Evolutionary conservation across 1,140 invertebrate species (phyloP), one percentile per base, ranked within the genome.

Genomic region (Drosophila oshimai): DNA sequence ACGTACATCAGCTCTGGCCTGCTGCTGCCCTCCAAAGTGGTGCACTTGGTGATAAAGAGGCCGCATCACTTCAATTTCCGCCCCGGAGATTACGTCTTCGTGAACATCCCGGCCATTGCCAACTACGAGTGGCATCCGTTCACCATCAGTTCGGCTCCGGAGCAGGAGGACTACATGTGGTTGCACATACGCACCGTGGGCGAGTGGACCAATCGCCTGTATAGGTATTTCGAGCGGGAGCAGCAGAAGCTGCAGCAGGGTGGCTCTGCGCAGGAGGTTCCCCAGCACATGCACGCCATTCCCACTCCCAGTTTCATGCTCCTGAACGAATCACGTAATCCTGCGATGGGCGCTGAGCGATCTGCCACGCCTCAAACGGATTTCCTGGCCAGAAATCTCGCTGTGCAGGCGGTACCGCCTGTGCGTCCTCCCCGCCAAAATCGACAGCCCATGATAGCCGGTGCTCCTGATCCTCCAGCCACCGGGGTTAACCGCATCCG

Each of bases 51-150:
- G 2, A 97, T 99, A 47, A 95, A 96, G 72, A 92, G 96, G 28
- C 97, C 98, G 1, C 92, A 93, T 0, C 94, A 96, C 80, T 98
- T 99, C 88, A 94, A 96, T 71, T 99, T 96, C 91, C 95, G 95
- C 89, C 97, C 98, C 0, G 98, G 98, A 0, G 98, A 99, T 92
- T 99, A 99, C 87, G 94, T 99, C 10, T 99, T 98, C 81, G 95
- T 99, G 1, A 98, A 98, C 89, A 96, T 99, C 55, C 98, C 98
- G 0, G 94, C 93, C 4, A 98, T 99, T 69, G 97, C 98, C 1
- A 95, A 94, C 46, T 98, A 97, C 88, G 98, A 99, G 92, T 99
- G 97, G 97, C 98, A 99, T 94, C 98, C 98, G 0, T 99, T 99
- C 81, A 99, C 98, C 1, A 97, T 99, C 69, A 98, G 97, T 92